Percentiles rank a stretch among this genome's conserved stretches.
phyloP scores from a whole-genome alignment of 2,797 vertebrate genomes.

The Synanceia verrucosa region DNA sequence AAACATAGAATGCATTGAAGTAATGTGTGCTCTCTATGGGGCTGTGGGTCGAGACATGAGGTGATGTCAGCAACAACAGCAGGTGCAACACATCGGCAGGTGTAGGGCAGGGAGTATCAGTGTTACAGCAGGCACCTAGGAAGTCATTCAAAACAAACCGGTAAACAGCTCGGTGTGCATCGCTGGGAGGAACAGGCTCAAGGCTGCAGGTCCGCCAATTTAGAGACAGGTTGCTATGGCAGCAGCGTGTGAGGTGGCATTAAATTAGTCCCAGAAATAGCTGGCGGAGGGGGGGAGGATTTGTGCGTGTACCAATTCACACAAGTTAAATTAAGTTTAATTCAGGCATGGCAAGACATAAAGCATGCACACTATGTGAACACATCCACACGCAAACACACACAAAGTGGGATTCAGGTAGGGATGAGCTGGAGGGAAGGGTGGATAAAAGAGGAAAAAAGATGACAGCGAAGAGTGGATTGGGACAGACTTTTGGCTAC shows the following conservation, averaged over 20 bases:
- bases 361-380: constrained; percentile 83
- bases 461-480: constrained; percentile 47
- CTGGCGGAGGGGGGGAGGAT: constrained; percentile 27
- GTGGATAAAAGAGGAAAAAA: constrained; percentile 52
- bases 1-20: constrained; percentile 44
- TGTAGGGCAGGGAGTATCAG: constrained; percentile 63
- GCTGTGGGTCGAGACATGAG: constrained; percentile 63
- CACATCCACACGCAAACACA: constrained; percentile 76
- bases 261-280: constrained; percentile 59
- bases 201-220: constrained; percentile 49
- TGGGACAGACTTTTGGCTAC: constrained; percentile 91
- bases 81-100: constrained; percentile 63
- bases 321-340: constrained; percentile 77
- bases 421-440: constrained; percentile 57
- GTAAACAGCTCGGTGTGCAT: constrained; percentile 51
- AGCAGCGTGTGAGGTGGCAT: constrained; percentile 61
- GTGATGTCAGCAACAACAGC: constrained; percentile 66
- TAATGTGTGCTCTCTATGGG: constrained; percentile 33
- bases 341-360: constrained; percentile 87
- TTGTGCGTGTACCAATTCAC: constrained; percentile 81
- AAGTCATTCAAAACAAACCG: constrained; percentile 67
- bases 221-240: constrained; percentile 59
- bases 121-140: constrained; percentile 70
- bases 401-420: constrained; percentile 60
- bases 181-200: constrained; percentile 45